A percentile compares a stretch with the other conserved stretches of the same genome.
These are phyloP conservation scores for Tipula unca DNA, from an alignment of 2,888 invertebrate species.

Conservation along the genomic window DNA sequence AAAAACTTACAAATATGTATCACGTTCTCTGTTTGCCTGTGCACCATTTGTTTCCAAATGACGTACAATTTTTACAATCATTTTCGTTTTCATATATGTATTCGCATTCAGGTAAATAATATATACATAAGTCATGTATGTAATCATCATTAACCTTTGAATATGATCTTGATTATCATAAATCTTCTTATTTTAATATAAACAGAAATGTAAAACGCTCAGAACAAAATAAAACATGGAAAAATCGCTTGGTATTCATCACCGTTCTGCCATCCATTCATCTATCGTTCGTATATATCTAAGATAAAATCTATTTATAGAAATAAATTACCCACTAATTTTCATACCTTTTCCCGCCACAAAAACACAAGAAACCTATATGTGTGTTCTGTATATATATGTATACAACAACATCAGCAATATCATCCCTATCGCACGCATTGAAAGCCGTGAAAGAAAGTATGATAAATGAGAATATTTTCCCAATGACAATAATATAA, in stretches of 20 bases:
- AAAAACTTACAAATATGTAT: neutral
- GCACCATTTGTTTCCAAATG: neutral
- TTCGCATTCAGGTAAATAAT: neutral
- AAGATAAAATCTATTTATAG: neutral
- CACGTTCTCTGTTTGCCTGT: neutral
- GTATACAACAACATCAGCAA: neutral
- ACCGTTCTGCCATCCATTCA: neutral
- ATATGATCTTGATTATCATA: neutral
- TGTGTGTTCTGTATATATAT: too few relatives aligned
- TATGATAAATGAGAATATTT: neutral
- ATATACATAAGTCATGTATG: neutral
- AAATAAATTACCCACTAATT: neutral
- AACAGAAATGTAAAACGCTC: neutral
- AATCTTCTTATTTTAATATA: neutral
- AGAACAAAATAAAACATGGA: neutral
- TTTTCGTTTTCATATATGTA: neutral
- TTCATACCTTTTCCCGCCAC: neutral
- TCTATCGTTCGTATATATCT: neutral
- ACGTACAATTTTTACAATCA: neutral
- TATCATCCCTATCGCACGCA: neutral
- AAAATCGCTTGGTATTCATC: neutral
- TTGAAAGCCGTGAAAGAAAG: neutral
- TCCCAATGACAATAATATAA: neutral
- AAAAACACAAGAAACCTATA: neutral
- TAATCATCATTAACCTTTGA: neutral